A percentile compares a stretch with the other conserved stretches of the same genome.
Conservation (phyloP, 2,888 invertebrate genomes). For the Tetranychus piercei region DNA sequence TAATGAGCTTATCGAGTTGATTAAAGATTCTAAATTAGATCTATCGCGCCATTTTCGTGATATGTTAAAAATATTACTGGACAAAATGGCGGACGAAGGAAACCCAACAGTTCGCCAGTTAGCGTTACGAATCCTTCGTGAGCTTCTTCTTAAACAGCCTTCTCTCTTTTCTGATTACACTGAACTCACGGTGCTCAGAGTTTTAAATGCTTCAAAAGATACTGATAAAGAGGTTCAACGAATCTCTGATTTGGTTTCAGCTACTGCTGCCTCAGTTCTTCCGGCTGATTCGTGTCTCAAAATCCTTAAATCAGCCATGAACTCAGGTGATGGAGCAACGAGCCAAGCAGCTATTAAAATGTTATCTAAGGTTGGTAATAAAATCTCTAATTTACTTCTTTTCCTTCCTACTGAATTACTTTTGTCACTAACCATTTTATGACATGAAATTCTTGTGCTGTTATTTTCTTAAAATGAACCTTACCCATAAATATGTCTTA, state of each 20-base stretch:
- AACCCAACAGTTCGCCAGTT: constrained; percentile 12
- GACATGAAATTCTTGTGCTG: neutral
- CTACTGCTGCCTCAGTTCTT: constrained; percentile 43
- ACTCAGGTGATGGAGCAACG: constrained; percentile 64
- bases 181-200: constrained; percentile 70
- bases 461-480: too few species aligned
- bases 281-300: constrained; percentile 59
- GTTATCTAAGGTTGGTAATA: constrained; percentile 40
- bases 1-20: constrained; percentile 5
- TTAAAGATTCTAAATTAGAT: neutral
- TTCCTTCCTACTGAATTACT: neutral
- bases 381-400: neutral
- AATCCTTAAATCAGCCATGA: constrained; percentile 62
- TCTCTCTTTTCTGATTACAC: constrained; percentile 68
- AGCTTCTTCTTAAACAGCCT: constrained; percentile 58
- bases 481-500: neutral
- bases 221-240: constrained; percentile 43
- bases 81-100: constrained; percentile 13
- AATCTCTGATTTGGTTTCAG: constrained; percentile 63
- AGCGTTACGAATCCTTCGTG: constrained; percentile 53
- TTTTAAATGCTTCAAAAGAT: constrained; percentile 63
- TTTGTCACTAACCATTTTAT: constrained; percentile 13
- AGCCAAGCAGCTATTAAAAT: constrained; percentile 83
- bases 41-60: constrained; percentile 9
- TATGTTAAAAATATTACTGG: constrained; percentile 12